These are phyloP conservation scores for Drosophila falleni DNA, from an alignment of 2,888 invertebrate genomes.

Conservation along the genomic window DNA sequence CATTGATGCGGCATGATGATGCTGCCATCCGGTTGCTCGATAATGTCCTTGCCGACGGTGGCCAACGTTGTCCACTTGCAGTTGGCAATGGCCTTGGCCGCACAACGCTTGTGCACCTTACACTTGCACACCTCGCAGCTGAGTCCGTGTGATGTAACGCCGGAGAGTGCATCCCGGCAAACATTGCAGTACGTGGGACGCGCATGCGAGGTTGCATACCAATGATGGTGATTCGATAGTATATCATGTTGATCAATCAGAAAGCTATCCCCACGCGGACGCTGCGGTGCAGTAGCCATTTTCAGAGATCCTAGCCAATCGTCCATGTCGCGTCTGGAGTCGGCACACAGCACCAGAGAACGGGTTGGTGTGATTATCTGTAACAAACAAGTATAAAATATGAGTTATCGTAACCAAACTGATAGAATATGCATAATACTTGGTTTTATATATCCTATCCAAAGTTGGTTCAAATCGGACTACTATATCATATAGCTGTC, in stretches of 20 bases:
- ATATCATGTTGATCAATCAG: slow-evolving; percentile 88
- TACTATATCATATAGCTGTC: too few species aligned
- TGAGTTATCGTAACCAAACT: too few species aligned
- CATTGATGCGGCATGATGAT: slow-evolving; percentile 99
- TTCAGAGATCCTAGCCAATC: slow-evolving; percentile 95
- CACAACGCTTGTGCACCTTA: slow-evolving; percentile 98
- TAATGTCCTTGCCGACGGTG: slow-evolving; percentile 96
- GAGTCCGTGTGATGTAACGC: slow-evolving; percentile 97
- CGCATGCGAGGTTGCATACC: slow-evolving; percentile 97
- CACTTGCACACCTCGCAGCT: slow-evolving; percentile 99
- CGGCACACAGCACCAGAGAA: slow-evolving; percentile 92
- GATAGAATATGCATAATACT: too few species aligned
- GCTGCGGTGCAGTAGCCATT: slow-evolving; percentile 87
- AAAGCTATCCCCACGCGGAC: slow-evolving; percentile 86
- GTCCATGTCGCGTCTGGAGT: slow-evolving; percentile 95
- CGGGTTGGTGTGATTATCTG: slow-evolving; percentile 90
- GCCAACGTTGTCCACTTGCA: slow-evolving; percentile 99
- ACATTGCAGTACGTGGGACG: slow-evolving; percentile 99
- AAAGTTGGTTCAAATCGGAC: too few species aligned
- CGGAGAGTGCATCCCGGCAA: slow-evolving; percentile 96
- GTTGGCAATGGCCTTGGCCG: slow-evolving; percentile 95
- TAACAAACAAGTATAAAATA: neutral
- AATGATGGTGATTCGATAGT: slow-evolving; percentile 90
- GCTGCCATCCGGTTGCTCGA: slow-evolving; percentile 96
- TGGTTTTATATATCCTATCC: too few species aligned